phyloP scores from a whole-genome alignment of 1,140 invertebrate species.

The Aphelenchoides fujianensis region DNA sequence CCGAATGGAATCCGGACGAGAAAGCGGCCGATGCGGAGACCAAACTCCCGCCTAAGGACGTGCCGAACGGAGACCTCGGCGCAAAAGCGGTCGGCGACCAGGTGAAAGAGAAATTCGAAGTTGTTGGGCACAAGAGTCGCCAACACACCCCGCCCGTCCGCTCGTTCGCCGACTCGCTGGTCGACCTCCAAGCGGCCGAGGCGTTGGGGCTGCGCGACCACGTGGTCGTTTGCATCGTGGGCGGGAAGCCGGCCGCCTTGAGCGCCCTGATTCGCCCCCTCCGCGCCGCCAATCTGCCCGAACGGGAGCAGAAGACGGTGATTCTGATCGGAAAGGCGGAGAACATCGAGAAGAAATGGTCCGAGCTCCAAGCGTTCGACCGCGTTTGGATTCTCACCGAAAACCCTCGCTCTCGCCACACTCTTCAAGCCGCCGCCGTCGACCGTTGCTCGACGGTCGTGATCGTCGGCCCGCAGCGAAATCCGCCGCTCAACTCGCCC shows the following conservation, averaged over 20 bases:
- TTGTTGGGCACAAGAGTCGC: neutral
- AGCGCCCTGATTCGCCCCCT: neutral
- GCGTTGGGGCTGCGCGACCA: neutral
- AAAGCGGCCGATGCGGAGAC: neutral
- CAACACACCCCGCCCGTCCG: neutral
- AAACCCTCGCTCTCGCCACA: neutral
- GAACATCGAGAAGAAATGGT: neutral
- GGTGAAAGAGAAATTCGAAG: neutral
- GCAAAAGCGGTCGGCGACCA: neutral
- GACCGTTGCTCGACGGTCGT: neutral
- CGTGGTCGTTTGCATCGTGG: neutral
- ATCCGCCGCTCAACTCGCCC: neutral
- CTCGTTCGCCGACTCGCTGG: neutral
- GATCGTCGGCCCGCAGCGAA: neutral
- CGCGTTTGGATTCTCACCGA: neutral
- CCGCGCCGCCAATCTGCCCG: neutral
- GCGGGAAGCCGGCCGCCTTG: neutral
- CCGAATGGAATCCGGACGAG: neutral
- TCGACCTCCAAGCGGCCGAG: neutral
- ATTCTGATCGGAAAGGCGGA: neutral
- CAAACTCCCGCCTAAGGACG: neutral
- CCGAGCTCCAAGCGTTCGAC: neutral
- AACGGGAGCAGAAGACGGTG: neutral
- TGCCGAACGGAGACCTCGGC: neutral
- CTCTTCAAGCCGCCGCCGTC: neutral